Evolutionary conservation across 2,888 invertebrate species (phyloP), one percentile per base, ranked within the genome.

Genomic region (Taenaris catops): DNA sequence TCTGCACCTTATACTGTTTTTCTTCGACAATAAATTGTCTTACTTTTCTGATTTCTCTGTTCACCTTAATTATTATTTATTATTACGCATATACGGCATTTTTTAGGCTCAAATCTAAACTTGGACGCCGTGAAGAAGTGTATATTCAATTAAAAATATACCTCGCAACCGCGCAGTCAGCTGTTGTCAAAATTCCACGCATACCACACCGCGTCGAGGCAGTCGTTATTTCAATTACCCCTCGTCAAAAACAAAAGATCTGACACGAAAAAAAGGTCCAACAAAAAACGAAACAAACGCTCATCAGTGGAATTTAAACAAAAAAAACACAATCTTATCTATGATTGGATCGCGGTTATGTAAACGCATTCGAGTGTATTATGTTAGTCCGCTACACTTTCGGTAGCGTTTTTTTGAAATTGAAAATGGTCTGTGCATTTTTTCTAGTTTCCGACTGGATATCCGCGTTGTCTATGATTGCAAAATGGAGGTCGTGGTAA

Each of bases 171-270:
- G 27, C 44, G 34, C 49, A 66, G 72, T 71, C 84, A 84, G 81
- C 80, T 86, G 84, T 75, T 75, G 70, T 66, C 68, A 63, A 72
- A 76, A 83, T 83, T 75, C 80, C 73, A 69, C 59, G 72, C 79
- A 84, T 84, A 72, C 79, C 79, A 25, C 17, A 16, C 24, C 18
- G 55, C 52, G 51, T 58, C 55, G 62, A 65, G 73, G 64, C 70
- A 72, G 63, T 81, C 81, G 80, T 86, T 86, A 86, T 86, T 83
- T 83, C 84, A 83, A 84, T 84, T 86, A 83, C 75, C 84, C 86
- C 74, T 80, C 75, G 79, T 86, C 86, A 86, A 79, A 84, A 76
- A 86, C 86, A 86, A 86, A 83, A 74, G 81, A 69, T 63, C 71
- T 79, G 83, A 80, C 84, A 76, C 63, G 56, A 53, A 62, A 61